phyloP scores from a whole-genome alignment of 2,888 invertebrate species.

The Mimumesa dahlbomi region DNA sequence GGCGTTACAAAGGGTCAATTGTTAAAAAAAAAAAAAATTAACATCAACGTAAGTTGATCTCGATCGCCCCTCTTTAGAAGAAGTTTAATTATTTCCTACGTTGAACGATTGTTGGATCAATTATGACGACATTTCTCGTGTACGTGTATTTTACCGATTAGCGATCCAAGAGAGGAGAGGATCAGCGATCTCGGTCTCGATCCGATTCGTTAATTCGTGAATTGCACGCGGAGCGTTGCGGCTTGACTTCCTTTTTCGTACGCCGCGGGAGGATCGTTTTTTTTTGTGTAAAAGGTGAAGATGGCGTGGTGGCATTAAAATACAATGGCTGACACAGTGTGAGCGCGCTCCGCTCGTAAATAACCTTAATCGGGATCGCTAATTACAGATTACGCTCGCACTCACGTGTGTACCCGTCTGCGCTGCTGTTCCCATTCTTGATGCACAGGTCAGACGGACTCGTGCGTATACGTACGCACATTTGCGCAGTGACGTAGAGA shows the following conservation, averaged over 20 bases:
- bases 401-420: constrained; percentile 73
- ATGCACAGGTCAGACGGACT: constrained; percentile 63
- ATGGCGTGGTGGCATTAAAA: constrained; percentile 74
- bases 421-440: constrained; percentile 74
- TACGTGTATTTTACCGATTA: no score
- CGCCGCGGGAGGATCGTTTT: constrained; percentile 44
- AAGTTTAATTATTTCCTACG: no score
- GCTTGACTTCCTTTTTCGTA: constrained; percentile 65
- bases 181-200: constrained; percentile 28
- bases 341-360: constrained; percentile 77
- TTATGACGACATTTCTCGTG: no score
- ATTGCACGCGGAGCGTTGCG: constrained; percentile 58
- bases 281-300: constrained; percentile 46
- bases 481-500: constrained; percentile 13
- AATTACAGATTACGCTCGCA: constrained; percentile 78
- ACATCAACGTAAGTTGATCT: no score
- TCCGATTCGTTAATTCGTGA: constrained; percentile 64
- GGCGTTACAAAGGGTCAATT: no score
- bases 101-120: not conserved
- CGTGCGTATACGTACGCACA: constrained; percentile 40
- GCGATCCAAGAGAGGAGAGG: no score
- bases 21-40: no score
- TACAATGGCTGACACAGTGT: constrained; percentile 79
- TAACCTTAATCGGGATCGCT: constrained; percentile 80
- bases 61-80: no score